phyloP scores from a whole-genome alignment of 2,113 vertebrate species.

The Choloepus hoffmanni region DNA sequence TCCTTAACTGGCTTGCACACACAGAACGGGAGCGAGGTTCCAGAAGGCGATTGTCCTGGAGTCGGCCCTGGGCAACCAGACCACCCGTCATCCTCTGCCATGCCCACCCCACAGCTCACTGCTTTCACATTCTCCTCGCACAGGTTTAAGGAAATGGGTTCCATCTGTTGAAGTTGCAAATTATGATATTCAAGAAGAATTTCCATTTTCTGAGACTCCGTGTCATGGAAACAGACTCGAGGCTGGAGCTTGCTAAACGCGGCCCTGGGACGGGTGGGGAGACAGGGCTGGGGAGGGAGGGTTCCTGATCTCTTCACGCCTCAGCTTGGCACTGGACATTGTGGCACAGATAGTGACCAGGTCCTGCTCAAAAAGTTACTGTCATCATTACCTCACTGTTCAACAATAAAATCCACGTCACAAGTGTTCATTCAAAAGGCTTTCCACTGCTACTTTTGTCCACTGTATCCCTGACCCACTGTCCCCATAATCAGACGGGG shows the following conservation, averaged over 20 bases:
- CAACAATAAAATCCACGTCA: neutral
- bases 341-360: neutral
- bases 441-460: neutral
- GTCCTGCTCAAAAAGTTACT: neutral
- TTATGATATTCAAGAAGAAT: slow-evolving; percentile 9
- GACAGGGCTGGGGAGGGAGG: neutral
- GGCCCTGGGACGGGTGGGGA: neutral
- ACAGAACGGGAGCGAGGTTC: too few species aligned
- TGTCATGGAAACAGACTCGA: slow-evolving; percentile 3
- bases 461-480: neutral
- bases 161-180: slow-evolving; percentile 13
- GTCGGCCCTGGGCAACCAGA: too few species aligned
- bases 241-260: neutral
- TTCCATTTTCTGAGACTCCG: neutral
- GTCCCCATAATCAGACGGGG: too few species aligned
- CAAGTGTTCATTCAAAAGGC: slow-evolving; percentile 22
- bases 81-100: neutral
- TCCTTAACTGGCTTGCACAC: neutral
- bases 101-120: neutral
- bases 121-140: neutral
- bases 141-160: neutral
- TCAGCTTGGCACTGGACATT: neutral
- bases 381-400: neutral
- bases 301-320: too few species aligned
- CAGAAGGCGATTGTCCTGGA: neutral